Evolutionary conservation across 2,888 invertebrate genomes (phyloP).

Genomic region (Nymphalis urticae): DNA sequence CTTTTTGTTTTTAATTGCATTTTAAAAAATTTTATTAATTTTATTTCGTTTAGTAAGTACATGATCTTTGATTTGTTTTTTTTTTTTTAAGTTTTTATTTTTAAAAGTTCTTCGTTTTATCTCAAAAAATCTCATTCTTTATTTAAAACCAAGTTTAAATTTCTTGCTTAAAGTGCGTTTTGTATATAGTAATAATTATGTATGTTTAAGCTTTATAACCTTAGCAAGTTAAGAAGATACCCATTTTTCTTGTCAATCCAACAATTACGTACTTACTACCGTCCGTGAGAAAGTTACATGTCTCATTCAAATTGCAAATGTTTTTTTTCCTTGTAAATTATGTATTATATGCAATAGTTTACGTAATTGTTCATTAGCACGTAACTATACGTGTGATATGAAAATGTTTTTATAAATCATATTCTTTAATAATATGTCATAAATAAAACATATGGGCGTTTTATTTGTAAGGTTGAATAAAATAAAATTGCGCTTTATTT

Average conservation of each 20-base stretch:
- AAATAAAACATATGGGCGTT: background rate
- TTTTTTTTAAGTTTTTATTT: no score
- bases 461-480: no score
- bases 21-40: no score
- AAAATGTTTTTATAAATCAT: constrained; percentile 29
- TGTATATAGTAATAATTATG: constrained; percentile 1
- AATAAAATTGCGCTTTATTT: no score
- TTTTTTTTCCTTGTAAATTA: constrained; percentile 44
- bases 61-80: no score
- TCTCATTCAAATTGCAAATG: constrained; percentile 62
- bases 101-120: no score
- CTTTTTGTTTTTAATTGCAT: no score
- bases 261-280: constrained; percentile 19
- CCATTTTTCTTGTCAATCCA: constrained; percentile 9
- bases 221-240: background rate
- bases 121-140: no score
- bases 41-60: no score
- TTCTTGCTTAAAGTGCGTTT: background rate
- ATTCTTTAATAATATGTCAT: constrained; percentile 11
- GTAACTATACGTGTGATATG: constrained; percentile 42
- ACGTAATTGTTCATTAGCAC: constrained; percentile 58
- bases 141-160: no score
- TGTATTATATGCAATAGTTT: constrained; percentile 49
- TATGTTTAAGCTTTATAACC: constrained; percentile 1
- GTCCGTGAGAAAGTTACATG: constrained; percentile 51